Evolutionary conservation across 2,113 vertebrate genomes (phyloP).

Genomic region (Ivindomyrus marchei): DNA sequence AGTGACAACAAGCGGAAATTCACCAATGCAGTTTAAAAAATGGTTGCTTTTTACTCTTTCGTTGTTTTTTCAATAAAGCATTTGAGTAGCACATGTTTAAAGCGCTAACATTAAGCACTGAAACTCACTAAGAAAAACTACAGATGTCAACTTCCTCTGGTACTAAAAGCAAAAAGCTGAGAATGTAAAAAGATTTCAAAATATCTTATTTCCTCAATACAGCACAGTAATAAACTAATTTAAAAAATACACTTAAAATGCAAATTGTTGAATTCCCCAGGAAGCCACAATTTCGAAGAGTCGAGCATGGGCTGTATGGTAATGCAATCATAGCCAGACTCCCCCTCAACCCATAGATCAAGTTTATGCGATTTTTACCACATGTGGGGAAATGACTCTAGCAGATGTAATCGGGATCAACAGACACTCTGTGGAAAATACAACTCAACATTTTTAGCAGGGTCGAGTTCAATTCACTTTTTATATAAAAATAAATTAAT

Average conservation of each 20-base stretch:
- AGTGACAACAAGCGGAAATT: neutral
- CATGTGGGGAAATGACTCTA: conserved; percentile 34
- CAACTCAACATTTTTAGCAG: neutral
- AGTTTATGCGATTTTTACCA: conserved; percentile 26
- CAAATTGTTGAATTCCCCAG: neutral
- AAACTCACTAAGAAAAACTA: neutral
- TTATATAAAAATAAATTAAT: neutral
- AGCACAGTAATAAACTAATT: neutral
- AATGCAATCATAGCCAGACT: conserved; percentile 16
- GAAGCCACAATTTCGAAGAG: conserved; percentile 6
- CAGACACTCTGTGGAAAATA: neutral
- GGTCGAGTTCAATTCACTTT: neutral
- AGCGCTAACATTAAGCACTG: neutral
- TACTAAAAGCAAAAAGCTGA: neutral
- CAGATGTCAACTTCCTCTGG: neutral
- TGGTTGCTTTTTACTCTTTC: neutral
- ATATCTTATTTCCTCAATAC: neutral
- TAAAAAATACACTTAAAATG: conserved; percentile 11
- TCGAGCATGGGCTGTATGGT: conserved; percentile 1
- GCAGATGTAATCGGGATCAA: conserved; percentile 32
- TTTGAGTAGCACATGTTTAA: neutral
- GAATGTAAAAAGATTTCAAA: neutral
- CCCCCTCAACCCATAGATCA: conserved; percentile 6
- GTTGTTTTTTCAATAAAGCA: neutral
- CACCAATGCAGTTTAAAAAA: neutral